Conservation (phyloP, 2,113 vertebrate species). For the Rhinoptilus africanus region DNA sequence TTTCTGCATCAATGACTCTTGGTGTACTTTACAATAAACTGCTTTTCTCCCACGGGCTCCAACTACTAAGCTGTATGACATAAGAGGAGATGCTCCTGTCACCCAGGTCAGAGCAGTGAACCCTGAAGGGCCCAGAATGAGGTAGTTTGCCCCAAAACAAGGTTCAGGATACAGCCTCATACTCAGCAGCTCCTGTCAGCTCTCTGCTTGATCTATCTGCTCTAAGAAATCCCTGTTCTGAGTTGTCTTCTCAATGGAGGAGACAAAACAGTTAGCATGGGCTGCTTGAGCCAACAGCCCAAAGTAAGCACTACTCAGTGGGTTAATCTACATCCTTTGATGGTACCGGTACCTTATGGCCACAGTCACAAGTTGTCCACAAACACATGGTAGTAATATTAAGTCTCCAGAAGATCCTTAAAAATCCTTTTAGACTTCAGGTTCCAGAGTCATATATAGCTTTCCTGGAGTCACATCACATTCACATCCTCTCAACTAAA, state of each 20-base stretch:
- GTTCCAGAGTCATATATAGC: not conserved
- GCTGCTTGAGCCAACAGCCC: not conserved
- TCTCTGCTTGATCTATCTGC: rapidly evolving
- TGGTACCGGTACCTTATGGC: not conserved
- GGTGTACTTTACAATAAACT: not conserved
- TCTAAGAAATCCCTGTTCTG: not conserved
- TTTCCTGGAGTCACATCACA: not conserved
- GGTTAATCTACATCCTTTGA: not conserved
- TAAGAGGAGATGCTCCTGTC: not conserved
- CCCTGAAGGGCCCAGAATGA: not conserved
- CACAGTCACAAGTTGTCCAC: not conserved
- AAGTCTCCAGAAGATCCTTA: not conserved
- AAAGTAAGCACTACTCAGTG: not conserved
- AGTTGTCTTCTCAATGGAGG: not conserved
- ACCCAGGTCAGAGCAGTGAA: not conserved
- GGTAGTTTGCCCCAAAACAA: not conserved
- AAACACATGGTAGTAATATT: not conserved
- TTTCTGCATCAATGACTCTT: not conserved
- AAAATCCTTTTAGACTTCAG: not conserved
- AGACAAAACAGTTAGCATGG: not conserved
- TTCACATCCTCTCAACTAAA: not conserved
- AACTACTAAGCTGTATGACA: not conserved
- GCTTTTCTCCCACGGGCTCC: not conserved
- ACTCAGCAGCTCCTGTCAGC: not conserved
- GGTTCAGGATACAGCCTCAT: not conserved